Evolutionary conservation across 2,888 invertebrate genomes (phyloP), one percentile per base, ranked within the genome.

Genomic region (Pteria penguin): DNA sequence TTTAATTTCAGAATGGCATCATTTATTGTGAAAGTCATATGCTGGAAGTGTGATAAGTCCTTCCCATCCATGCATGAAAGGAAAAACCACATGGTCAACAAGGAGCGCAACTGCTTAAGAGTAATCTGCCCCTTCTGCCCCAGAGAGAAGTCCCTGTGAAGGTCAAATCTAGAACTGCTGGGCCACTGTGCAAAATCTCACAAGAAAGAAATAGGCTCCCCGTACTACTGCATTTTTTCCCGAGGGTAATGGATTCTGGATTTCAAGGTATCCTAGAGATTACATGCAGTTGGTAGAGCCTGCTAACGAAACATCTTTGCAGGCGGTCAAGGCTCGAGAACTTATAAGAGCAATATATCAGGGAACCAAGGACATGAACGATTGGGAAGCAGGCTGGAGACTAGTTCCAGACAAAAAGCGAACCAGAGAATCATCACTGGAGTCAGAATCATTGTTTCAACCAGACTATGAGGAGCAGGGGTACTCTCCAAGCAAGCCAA

Each of bases 41-140:
- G 45, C 14, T 45, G 45, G 65, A 65, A 65, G 45, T 65, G 65
- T 4, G 24, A 14, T 8, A 65, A 22, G 65, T 11, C 36, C 4
- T 65, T 65, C 22, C 31, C 31, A 36, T n/a, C 65, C 18, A n/a
- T 22, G 4, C n/a, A 24, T 18, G 65, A 65, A 2, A 33, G 36
- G 36, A 65, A 65, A 24, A 65, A 65, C 4, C 65, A 65, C 24
- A 65, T 65, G 27, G 65, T 5, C 1, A 65, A 65, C 22, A 65
- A 33, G 22, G 65, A 65, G 4, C 65, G 36, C 22, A 22, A 24
- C 2, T 29, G n/a, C 11, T 36, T 65, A 11, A n/a, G 65, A 14
- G 65, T 65, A 11, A 14, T 36, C 5, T 65, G 65, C 32, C 36
- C 36, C n/a, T 36, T 33, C 11, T 65, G 65, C 36, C 32, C 33